These are phyloP conservation scores for Bufo bufo DNA, from an alignment of 2,113 vertebrate genomes.

Conservation along the genomic window DNA sequence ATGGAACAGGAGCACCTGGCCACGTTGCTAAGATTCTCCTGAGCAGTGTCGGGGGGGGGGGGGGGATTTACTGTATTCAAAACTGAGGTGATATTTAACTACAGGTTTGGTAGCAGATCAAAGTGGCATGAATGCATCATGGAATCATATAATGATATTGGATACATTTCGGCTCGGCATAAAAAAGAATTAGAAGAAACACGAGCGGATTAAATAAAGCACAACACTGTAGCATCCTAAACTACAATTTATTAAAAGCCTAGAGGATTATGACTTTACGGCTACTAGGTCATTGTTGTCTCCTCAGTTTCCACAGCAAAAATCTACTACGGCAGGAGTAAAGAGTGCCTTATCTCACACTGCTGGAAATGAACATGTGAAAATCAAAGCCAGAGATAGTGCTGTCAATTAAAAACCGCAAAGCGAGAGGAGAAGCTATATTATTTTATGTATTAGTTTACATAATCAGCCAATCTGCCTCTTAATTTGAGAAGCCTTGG, in stretches of 20 bases:
- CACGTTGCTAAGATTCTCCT: conserved; percentile 48
- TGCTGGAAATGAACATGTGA: conserved; percentile 10
- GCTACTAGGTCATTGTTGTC: conserved; percentile 35
- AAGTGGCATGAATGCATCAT: conserved; percentile 54
- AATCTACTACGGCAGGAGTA: background rate
- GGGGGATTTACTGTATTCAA: conserved; percentile 37
- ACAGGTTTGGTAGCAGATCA: conserved; percentile 58
- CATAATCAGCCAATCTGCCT: conserved; percentile 29
- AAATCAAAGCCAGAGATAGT: background rate
- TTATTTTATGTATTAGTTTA: conserved; percentile 48
- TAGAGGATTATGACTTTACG: conserved; percentile 36
- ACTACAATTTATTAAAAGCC: conserved; percentile 39
- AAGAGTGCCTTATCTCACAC: conserved; percentile 24
- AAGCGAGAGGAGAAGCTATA: background rate
- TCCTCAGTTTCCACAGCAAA: conserved; percentile 14
- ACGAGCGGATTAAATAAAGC: conserved; percentile 45
- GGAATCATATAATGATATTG: conserved; percentile 60
- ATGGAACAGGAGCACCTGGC: conserved; percentile 46
- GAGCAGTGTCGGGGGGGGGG: background rate
- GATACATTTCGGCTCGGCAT: conserved; percentile 54
- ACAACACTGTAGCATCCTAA: conserved; percentile 22
- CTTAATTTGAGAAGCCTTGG: background rate
- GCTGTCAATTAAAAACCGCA: conserved; percentile 33
- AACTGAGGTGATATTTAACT: conserved; percentile 43
- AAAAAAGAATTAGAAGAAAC: conserved; percentile 62